phyloP scores from a whole-genome alignment of 37 sponge, comb jelly and placozoan genomes.

The Dysidea cf. avara region DNA sequence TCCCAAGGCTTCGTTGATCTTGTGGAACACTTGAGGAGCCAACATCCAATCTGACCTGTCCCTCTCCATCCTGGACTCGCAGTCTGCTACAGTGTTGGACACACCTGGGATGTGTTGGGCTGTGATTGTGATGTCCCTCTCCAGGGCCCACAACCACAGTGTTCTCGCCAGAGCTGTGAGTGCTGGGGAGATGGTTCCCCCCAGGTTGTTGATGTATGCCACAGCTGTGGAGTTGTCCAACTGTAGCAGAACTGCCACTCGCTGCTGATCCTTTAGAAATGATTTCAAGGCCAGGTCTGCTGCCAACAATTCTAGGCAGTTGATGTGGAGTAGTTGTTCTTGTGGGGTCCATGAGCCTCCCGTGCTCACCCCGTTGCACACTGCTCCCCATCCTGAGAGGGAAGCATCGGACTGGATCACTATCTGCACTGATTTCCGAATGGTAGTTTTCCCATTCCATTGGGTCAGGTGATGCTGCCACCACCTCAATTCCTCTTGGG shows the following conservation, averaged over 20 bases:
- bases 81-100: not conserved
- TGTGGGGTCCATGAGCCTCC: slow-evolving; percentile 21
- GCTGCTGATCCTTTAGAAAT: not conserved
- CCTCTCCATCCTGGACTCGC: too few relatives aligned
- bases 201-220: slow-evolving; percentile 11
- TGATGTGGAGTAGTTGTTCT: too few relatives aligned
- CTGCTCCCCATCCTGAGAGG: slow-evolving; percentile 19
- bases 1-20: too few relatives aligned
- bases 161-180: not conserved
- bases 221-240: slow-evolving; percentile 19
- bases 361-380: slow-evolving; percentile 5
- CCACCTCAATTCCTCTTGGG: slow-evolving; percentile 2
- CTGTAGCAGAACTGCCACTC: not conserved
- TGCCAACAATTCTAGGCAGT: slow-evolving; percentile 34
- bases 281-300: slow-evolving; percentile 4
- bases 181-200: slow-evolving; percentile 6
- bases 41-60: too few relatives aligned
- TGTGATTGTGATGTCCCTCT: not conserved
- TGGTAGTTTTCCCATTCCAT: slow-evolving; percentile 13
- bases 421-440: not conserved
- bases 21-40: too few relatives aligned
- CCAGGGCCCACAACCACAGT: slow-evolving; percentile 15
- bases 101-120: slow-evolving; percentile 26
- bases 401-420: slow-evolving; percentile 31
- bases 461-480: not conserved